Conservation (phyloP, 2,888 invertebrate genomes). For the Rotaria sp. region DNA sequence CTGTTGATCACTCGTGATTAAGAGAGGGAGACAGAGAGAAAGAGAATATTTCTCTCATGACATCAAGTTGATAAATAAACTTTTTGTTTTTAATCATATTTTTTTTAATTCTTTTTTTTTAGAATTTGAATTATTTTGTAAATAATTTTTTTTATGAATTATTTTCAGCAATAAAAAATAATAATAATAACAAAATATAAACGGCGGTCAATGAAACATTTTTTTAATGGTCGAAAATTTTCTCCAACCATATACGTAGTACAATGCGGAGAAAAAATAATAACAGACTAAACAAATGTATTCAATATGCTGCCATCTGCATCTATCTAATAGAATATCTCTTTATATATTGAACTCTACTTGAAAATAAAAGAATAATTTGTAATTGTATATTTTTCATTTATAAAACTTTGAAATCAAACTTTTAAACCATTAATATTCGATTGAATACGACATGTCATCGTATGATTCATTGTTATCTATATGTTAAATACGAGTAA, state of each 20-base stretch:
- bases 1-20: slow-evolving; percentile 4
- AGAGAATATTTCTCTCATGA: not conserved
- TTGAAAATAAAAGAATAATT: too few relatives aligned
- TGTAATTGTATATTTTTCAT: too few relatives aligned
- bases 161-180: not conserved
- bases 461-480: too few relatives aligned
- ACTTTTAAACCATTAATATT: too few relatives aligned
- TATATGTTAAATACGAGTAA: too few relatives aligned
- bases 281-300: not conserved
- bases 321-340: not conserved
- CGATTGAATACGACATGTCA: too few relatives aligned
- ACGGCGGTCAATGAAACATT: not conserved
- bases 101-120: too few relatives aligned
- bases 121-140: not conserved
- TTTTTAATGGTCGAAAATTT: not conserved
- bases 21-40: not conserved
- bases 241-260: not conserved
- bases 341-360: too few relatives aligned
- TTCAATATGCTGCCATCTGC: not conserved
- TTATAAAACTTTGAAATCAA: too few relatives aligned
- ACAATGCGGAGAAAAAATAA: too few relatives aligned
- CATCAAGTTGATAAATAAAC: not conserved
- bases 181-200: not conserved
- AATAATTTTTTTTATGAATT: not conserved
- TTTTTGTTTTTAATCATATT: too few relatives aligned